These are phyloP conservation scores for Balaenoptera acutorostrata DNA, from an alignment of 2,113 vertebrate genomes.

Conservation along the genomic window DNA sequence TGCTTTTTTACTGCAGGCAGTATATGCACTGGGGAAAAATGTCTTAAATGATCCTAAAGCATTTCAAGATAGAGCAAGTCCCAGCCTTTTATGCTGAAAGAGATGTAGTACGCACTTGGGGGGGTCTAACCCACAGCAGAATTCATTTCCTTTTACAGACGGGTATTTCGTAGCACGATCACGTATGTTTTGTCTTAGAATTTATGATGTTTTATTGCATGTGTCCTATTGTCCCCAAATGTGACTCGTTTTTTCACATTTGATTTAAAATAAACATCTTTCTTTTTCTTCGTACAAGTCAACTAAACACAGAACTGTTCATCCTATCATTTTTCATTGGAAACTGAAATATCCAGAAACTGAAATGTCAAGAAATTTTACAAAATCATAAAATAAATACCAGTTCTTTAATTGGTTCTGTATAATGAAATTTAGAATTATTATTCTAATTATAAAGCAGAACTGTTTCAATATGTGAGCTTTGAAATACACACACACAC, in stretches of 20 bases:
- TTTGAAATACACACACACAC: neutral
- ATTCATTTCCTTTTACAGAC: neutral
- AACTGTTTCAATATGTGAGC: neutral
- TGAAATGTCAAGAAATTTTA: constrained; percentile 28
- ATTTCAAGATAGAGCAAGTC: neutral
- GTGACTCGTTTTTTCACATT: neutral
- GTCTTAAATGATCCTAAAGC: neutral
- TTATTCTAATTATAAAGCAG: neutral
- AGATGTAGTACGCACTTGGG: neutral
- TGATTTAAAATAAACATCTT: constrained; percentile 25
- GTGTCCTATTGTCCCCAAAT: neutral
- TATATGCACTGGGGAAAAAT: neutral
- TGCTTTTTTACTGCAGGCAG: neutral
- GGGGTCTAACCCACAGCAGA: neutral
- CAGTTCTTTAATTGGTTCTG: neutral
- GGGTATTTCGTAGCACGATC: neutral
- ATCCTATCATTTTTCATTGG: neutral
- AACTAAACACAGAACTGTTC: neutral
- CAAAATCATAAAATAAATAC: constrained; percentile 11
- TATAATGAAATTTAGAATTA: neutral
- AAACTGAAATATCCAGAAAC: neutral
- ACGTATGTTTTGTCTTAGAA: neutral
- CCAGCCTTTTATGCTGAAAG: neutral
- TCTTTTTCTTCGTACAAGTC: neutral
- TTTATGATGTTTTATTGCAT: neutral